These are phyloP conservation scores for Frankliniella intonsa DNA, from an alignment of 2,888 invertebrate genomes.

Conservation along the genomic window DNA sequence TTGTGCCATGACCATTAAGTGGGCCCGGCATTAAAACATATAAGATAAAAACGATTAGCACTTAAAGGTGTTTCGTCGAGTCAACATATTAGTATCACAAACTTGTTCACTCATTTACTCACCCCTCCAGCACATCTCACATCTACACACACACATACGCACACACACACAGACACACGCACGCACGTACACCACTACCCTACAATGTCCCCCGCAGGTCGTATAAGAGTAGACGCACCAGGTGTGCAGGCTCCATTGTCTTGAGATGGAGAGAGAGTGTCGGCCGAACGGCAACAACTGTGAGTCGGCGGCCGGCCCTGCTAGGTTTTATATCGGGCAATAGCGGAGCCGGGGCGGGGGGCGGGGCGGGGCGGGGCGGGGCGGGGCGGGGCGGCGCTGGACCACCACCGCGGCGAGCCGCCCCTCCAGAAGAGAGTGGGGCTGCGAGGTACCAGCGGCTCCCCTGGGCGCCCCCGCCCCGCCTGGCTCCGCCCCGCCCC, in stretches of 20 bases:
- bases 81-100: no score
- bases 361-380: not conserved
- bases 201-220: not conserved
- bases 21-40: no score
- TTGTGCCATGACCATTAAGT: no score
- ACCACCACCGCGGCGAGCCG: not conserved
- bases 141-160: not conserved
- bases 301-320: not conserved
- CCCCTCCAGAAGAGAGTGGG: not conserved
- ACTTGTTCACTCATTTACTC: no score
- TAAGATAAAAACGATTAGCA: no score
- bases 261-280: not conserved
- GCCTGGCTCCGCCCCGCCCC: no score
- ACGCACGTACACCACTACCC: not conserved
- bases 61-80: no score
- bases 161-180: not conserved
- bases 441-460: no score
- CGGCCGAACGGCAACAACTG: constrained; percentile 7
- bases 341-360: not conserved
- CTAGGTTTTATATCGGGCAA: constrained; percentile 5
- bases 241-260: not conserved
- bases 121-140: not conserved
- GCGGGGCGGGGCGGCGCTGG: not conserved
- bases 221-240: constrained; percentile 2
- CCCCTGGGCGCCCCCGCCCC: no score